These are phyloP conservation scores for Callocephalon fimbriatum DNA, from an alignment of 2,113 vertebrate genomes.

Conservation along the genomic window DNA sequence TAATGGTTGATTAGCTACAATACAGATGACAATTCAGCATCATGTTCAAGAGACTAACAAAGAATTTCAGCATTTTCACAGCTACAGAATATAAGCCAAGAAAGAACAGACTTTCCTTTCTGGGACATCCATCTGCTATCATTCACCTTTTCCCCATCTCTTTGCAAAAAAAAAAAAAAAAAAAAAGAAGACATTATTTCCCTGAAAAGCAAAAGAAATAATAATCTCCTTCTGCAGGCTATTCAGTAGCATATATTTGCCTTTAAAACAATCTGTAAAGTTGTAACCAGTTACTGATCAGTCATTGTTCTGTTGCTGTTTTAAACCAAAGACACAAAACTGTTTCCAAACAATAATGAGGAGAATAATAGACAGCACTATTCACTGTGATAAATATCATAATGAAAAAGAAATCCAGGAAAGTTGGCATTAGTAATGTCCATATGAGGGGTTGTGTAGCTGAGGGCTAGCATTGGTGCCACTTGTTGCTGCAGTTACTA, in stretches of 20 bases:
- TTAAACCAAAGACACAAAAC: not conserved
- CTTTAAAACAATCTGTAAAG: not conserved
- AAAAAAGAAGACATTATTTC: not conserved
- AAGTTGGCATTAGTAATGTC: not conserved
- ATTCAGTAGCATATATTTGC: not conserved
- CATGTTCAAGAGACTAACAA: conserved; percentile 45
- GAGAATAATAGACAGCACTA: not conserved
- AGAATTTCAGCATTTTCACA: conserved; percentile 52
- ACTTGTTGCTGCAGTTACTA: conserved; percentile 60
- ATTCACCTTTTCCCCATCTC: not conserved
- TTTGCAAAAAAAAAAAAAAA: not conserved
- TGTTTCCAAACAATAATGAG: not conserved
- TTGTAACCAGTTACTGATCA: not conserved
- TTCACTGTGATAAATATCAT: not conserved
- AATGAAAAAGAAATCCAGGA: not conserved
- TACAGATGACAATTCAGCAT: conserved; percentile 15
- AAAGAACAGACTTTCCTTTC: conserved; percentile 11
- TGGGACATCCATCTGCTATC: conserved; percentile 6
- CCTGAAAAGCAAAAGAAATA: conserved; percentile 14
- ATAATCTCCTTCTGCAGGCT: not conserved
- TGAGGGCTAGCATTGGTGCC: not conserved
- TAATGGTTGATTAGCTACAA: not conserved
- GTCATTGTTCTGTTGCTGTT: not conserved
- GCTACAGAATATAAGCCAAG: conserved; percentile 22
- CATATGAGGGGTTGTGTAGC: not conserved